A percentile compares a stretch with the other conserved stretches of the same genome.
Conservation (phyloP, 1,140 invertebrate genomes). For the Battus philenor region DNA sequence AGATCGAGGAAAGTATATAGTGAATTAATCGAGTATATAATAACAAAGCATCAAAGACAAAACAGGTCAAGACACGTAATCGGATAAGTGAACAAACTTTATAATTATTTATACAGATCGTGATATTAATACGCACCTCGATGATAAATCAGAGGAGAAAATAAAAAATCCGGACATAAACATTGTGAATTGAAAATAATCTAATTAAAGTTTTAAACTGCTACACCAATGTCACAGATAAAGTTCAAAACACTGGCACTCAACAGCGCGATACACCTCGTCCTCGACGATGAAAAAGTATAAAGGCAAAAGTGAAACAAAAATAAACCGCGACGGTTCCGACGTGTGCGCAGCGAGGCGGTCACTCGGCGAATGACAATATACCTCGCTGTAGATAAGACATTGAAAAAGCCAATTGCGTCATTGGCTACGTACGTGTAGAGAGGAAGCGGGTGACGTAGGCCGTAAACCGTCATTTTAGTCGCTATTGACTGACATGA, state of each 20-base stretch:
- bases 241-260: slow-evolving; percentile 64
- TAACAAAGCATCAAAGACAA: slow-evolving; percentile 35
- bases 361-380: slow-evolving; percentile 66
- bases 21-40: slow-evolving; percentile 12
- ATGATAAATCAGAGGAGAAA: slow-evolving; percentile 57
- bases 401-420: slow-evolving; percentile 75
- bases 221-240: slow-evolving; percentile 48
- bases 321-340: slow-evolving; percentile 41
- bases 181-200: slow-evolving; percentile 38
- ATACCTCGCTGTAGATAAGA: slow-evolving; percentile 69
- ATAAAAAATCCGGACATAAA: slow-evolving; percentile 69
- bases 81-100: slow-evolving; percentile 13
- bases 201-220: slow-evolving; percentile 33
- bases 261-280: slow-evolving; percentile 56
- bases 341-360: slow-evolving; percentile 57
- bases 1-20: not conserved
- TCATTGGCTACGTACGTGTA: slow-evolving; percentile 65
- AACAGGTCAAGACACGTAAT: slow-evolving; percentile 30
- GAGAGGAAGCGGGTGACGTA: slow-evolving; percentile 69
- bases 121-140: slow-evolving; percentile 58
- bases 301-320: slow-evolving; percentile 62
- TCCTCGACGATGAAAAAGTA: slow-evolving; percentile 60
- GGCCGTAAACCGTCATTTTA: slow-evolving; percentile 56
- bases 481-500: slow-evolving; percentile 54
- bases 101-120: slow-evolving; percentile 7